A percentile compares a stretch with the other conserved stretches of the same genome.
These are phyloP conservation scores for Parus major DNA, from an alignment of 2,113 vertebrate genomes.

Conservation along the genomic window DNA sequence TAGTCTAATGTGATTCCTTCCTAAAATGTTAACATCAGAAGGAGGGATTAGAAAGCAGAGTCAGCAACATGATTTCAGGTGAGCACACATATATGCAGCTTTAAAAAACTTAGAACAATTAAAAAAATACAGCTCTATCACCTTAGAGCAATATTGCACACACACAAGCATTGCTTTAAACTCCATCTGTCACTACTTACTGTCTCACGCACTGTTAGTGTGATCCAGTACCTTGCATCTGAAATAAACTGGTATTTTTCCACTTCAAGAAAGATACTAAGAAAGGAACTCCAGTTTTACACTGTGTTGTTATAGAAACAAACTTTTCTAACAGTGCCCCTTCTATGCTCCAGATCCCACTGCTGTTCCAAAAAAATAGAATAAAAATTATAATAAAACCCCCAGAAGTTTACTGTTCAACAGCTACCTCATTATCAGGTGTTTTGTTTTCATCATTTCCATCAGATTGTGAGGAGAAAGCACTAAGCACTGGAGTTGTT, in stretches of 20 bases:
- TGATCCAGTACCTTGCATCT: not conserved
- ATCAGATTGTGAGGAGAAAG: not conserved
- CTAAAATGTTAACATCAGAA: not conserved
- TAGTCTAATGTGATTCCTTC: not conserved
- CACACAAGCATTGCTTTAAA: not conserved
- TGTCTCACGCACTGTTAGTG: not conserved
- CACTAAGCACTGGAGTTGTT: not conserved
- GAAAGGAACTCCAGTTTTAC: not conserved
- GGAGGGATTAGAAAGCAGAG: not conserved
- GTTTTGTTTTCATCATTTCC: not conserved
- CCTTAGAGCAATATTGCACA: not conserved
- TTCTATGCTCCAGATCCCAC: not conserved
- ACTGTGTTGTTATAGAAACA: not conserved
- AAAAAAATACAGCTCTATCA: not conserved
- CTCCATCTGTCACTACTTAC: not conserved
- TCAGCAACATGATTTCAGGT: not conserved
- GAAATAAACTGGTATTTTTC: constrained; percentile 1
- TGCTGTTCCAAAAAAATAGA: not conserved
- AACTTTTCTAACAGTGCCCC: not conserved
- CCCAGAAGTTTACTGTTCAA: not conserved
- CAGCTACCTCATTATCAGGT: not conserved
- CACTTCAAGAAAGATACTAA: not conserved
- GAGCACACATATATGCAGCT: not conserved
- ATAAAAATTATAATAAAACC: not conserved
- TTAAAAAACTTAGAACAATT: not conserved